A percentile compares a stretch with the other conserved stretches of the same genome.
These are phyloP conservation scores for Palythoa heliodiscus DNA, from an alignment of 92 coral and sea anemone species.

Conservation along the genomic window DNA sequence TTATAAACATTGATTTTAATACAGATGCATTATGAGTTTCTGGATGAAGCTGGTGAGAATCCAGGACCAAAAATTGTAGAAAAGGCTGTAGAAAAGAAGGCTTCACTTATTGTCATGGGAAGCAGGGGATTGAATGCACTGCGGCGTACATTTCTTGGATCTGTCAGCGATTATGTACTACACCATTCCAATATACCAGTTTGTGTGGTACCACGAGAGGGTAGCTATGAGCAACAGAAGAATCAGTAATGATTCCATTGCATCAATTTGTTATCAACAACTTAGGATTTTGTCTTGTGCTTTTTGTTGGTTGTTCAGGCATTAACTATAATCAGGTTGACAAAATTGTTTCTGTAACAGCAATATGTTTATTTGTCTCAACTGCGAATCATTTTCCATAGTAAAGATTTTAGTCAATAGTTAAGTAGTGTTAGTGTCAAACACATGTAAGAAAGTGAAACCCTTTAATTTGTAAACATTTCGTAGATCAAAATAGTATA, in stretches of 20 bases:
- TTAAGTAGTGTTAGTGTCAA: neutral
- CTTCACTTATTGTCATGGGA: constrained; percentile 24
- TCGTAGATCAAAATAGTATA: too few relatives aligned
- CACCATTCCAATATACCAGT: constrained; percentile 26
- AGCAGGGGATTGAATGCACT: constrained; percentile 17
- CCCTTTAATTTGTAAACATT: too few relatives aligned
- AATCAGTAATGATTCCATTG: neutral
- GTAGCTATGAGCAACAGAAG: neutral
- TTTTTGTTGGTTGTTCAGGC: too few relatives aligned
- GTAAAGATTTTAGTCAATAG: neutral
- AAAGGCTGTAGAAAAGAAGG: neutral
- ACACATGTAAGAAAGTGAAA: neutral
- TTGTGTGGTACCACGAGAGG: constrained; percentile 28
- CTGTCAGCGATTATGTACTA: constrained; percentile 31
- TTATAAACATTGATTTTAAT: neutral
- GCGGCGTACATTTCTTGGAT: constrained; percentile 29
- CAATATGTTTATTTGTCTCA: too few relatives aligned
- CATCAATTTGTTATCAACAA: neutral
- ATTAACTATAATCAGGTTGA: too few relatives aligned
- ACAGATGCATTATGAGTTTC: constrained; percentile 29
- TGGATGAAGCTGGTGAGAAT: neutral
- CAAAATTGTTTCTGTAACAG: too few relatives aligned
- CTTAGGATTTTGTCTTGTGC: too few relatives aligned
- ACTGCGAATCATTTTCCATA: too few relatives aligned
- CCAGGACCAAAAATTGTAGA: constrained; percentile 19